Percentiles rank a stretch among this genome's conserved stretches.
phyloP scores from a whole-genome alignment of 1,140 invertebrate genomes.

The Cydia amplana region DNA sequence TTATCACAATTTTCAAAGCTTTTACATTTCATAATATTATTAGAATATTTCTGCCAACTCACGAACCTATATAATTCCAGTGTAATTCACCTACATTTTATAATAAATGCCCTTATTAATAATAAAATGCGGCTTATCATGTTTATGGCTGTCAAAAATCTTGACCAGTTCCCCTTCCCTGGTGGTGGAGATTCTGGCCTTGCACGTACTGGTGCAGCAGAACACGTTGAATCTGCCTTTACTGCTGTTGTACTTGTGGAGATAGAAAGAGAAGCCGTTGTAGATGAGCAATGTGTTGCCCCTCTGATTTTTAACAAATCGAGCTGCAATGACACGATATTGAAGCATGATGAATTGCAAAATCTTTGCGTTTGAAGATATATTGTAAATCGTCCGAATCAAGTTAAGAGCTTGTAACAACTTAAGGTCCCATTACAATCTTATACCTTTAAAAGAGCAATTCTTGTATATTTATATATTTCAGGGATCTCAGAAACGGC shows the following conservation, averaged over 20 bases:
- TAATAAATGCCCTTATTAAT: background rate
- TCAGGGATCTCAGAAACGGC: too few relatives aligned
- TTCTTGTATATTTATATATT: too few relatives aligned
- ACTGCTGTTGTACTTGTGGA: background rate
- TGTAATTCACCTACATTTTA: background rate
- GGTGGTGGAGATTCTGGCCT: background rate
- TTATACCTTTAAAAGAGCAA: too few relatives aligned
- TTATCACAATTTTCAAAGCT: too few relatives aligned
- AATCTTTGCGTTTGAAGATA: too few relatives aligned
- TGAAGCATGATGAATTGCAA: too few relatives aligned
- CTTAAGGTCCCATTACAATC: too few relatives aligned
- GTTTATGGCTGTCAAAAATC: background rate
- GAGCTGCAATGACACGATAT: background rate
- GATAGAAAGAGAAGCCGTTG: conserved; percentile 13
- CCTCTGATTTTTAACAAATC: background rate
- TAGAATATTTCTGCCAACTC: too few relatives aligned
- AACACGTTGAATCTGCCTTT: background rate
- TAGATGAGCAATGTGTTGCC: conserved; percentile 2
- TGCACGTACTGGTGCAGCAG: background rate
- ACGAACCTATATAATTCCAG: too few relatives aligned
- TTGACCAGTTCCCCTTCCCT: background rate
- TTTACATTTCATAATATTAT: too few relatives aligned
- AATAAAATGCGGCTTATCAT: background rate
- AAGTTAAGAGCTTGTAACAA: too few relatives aligned
- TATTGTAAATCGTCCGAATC: too few relatives aligned